Conservation (phyloP, 2,797 vertebrate genomes). For the Typhlichthys subterraneus region DNA sequence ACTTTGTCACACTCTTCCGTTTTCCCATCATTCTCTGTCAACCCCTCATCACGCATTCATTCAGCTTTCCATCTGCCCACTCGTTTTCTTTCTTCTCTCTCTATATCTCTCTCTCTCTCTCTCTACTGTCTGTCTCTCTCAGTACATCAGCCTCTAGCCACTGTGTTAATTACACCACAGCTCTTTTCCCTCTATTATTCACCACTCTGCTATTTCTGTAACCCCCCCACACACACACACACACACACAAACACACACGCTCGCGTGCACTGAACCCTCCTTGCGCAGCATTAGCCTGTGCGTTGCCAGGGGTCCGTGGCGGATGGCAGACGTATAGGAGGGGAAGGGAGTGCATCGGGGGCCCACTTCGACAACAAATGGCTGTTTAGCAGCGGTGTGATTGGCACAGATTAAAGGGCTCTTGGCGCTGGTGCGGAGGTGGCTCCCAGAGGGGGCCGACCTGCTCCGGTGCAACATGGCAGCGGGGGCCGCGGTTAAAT, state of each 20-base stretch:
- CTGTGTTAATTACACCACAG: slow-evolving; percentile 70
- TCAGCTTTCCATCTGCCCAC: not conserved
- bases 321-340: slow-evolving; percentile 54
- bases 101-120: not conserved
- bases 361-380: slow-evolving; percentile 69
- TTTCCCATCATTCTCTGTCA: too few relatives aligned
- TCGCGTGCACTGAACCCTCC: slow-evolving; percentile 16
- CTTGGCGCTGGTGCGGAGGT: slow-evolving; percentile 58
- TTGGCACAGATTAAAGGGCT: slow-evolving; percentile 76
- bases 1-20: too few relatives aligned
- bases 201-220: slow-evolving; percentile 69
- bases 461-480: slow-evolving; percentile 21
- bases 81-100: not conserved
- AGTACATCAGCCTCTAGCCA: slow-evolving; percentile 25
- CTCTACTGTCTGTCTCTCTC: not conserved
- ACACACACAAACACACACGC: too few relatives aligned
- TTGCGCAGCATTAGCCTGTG: slow-evolving; percentile 44
- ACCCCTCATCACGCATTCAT: too few relatives aligned
- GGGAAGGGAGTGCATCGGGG: slow-evolving; percentile 42
- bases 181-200: slow-evolving; percentile 64
- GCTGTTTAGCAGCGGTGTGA: slow-evolving; percentile 69
- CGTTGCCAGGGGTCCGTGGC: slow-evolving; percentile 64
- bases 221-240: not conserved
- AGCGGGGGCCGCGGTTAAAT: not conserved
- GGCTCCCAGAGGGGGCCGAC: slow-evolving; percentile 48